Conservation (phyloP, 2,113 vertebrate genomes). For the Sapajus apella region DNA sequence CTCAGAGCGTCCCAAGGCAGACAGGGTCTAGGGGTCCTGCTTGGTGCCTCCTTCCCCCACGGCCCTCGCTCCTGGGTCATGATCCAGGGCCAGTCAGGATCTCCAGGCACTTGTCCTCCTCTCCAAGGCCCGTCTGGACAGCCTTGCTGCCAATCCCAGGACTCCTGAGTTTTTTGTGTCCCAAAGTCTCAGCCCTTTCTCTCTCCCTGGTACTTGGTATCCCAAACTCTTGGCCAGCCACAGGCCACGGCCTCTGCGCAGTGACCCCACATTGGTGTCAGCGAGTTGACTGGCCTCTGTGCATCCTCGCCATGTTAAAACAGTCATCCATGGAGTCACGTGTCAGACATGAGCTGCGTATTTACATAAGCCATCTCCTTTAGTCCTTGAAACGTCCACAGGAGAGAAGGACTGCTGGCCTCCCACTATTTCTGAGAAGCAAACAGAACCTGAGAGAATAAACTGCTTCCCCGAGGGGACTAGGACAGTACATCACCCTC, state of each 20-base stretch:
- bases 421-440: neutral
- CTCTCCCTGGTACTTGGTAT: neutral
- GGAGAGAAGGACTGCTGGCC: accelerated
- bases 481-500: neutral
- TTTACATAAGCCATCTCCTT: neutral
- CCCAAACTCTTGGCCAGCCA: no score
- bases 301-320: neutral
- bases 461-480: accelerated
- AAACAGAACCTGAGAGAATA: neutral
- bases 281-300: neutral
- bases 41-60: neutral
- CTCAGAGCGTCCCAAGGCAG: neutral
- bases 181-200: no score
- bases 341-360: neutral
- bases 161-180: neutral
- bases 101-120: neutral
- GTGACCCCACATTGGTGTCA: neutral
- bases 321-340: neutral
- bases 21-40: neutral
- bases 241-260: no score
- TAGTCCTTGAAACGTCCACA: neutral
- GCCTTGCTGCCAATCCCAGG: no score
- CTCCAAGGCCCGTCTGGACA: neutral
- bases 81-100: neutral
- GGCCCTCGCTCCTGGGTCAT: neutral